Percentiles rank a stretch among this genome's conserved stretches.
Conservation (phyloP, 2,888 invertebrate species). For the Agapostemon virescens region DNA sequence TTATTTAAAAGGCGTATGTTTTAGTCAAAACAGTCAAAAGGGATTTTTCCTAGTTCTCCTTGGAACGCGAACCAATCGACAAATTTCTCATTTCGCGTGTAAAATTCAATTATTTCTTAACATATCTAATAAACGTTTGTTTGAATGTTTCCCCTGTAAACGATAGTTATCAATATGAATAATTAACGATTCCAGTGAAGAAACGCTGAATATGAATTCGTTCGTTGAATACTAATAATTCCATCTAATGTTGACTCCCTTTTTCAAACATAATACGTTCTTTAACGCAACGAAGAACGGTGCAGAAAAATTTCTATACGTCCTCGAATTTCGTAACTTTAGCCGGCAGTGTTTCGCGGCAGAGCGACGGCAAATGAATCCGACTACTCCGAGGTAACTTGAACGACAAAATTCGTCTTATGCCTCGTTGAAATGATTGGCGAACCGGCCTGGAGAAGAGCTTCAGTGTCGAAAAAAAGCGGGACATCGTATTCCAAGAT, state of each 20-base stretch:
- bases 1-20: neutral
- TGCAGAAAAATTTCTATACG: neutral
- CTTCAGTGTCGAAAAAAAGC: neutral
- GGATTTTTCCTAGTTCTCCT: neutral
- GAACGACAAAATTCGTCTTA: conserved; percentile 15
- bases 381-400: neutral
- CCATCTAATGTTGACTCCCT: no score
- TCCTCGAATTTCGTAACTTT: neutral
- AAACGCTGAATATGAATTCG: no score
- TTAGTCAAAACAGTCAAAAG: neutral
- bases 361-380: neutral
- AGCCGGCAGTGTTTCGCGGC: neutral
- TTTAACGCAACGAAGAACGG: neutral
- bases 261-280: no score
- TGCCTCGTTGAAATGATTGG: conserved; percentile 8
- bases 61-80: neutral
- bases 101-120: neutral
- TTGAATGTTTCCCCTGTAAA: neutral
- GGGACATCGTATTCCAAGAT: conserved; percentile 27
- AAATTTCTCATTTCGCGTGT: neutral
- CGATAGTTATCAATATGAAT: neutral
- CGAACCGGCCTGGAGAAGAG: neutral
- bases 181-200: neutral
- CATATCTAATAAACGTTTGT: neutral
- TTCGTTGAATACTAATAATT: no score